These are phyloP conservation scores for Petroica traversi DNA, from an alignment of 2,113 vertebrate species.

Conservation along the genomic window DNA sequence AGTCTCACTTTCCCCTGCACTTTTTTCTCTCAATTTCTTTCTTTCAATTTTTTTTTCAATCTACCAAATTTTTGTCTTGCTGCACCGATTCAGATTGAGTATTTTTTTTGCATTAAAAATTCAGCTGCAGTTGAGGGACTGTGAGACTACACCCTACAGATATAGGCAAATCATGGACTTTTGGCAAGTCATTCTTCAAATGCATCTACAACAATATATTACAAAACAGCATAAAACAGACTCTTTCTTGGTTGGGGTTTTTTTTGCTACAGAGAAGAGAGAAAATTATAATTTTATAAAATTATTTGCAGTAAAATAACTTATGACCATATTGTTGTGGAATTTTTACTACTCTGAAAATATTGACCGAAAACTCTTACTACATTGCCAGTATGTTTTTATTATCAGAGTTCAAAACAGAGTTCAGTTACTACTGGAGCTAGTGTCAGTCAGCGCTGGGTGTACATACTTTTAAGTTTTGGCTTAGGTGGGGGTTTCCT, in stretches of 20 bases:
- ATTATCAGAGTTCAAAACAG: neutral
- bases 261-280: neutral
- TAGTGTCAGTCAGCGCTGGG: neutral
- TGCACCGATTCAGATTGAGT: neutral
- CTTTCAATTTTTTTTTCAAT: neutral
- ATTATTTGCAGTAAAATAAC: neutral
- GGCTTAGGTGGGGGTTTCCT: neutral
- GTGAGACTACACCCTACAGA: neutral
- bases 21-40: neutral
- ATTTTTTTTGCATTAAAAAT: neutral
- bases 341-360: neutral
- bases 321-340: neutral
- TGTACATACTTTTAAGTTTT: rapidly evolving
- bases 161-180: neutral
- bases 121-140: neutral
- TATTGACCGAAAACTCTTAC: neutral
- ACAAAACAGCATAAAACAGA: neutral
- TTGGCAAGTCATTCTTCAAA: neutral
- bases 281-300: neutral
- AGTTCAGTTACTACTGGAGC: neutral
- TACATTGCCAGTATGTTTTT: neutral
- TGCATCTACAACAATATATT: neutral
- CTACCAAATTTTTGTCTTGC: neutral
- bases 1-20: neutral
- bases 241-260: neutral